Evolutionary conservation across 1,140 invertebrate species (phyloP).

Genomic region (Hermetia illucens): DNA sequence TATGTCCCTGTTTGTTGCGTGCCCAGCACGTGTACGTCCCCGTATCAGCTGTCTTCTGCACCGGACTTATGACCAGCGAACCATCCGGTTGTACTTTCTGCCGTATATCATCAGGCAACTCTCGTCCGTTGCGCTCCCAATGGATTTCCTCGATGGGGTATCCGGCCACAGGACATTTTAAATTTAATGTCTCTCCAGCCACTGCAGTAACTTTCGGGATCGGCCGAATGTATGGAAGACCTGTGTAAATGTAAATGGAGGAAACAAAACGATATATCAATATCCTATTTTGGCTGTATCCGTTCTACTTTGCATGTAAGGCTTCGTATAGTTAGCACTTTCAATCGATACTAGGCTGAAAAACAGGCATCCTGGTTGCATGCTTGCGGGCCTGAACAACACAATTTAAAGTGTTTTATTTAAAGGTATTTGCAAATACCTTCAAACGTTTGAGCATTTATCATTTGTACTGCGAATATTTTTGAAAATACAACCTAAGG

Average conservation of each 20-base stretch:
- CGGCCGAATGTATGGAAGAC: constrained; percentile 65
- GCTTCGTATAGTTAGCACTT: constrained; percentile 19
- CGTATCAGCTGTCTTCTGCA: constrained; percentile 59
- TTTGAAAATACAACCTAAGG: too few species aligned
- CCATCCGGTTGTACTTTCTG: constrained; percentile 63
- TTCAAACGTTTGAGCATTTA: too few species aligned
- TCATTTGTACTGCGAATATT: too few species aligned
- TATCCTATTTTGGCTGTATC: neutral
- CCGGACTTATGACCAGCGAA: constrained; percentile 53
- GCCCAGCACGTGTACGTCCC: constrained; percentile 66
- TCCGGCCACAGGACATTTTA: constrained; percentile 73
- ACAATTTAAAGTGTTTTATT: too few species aligned
- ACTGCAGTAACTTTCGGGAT: constrained; percentile 77
- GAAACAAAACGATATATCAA: too few species aligned
- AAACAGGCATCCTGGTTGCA: neutral
- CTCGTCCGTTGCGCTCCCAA: constrained; percentile 63
- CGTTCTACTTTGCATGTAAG: neutral
- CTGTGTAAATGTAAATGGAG: too few species aligned
- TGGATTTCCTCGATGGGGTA: constrained; percentile 70
- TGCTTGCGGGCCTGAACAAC: too few species aligned
- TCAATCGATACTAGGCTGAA: constrained; percentile 6
- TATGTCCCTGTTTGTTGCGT: constrained; percentile 57
- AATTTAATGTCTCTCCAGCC: constrained; percentile 57
- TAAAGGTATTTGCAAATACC: too few species aligned
- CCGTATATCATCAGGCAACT: constrained; percentile 64